Conservation (phyloP, 2,113 vertebrate species). For the Ceyx melanurus region DNA sequence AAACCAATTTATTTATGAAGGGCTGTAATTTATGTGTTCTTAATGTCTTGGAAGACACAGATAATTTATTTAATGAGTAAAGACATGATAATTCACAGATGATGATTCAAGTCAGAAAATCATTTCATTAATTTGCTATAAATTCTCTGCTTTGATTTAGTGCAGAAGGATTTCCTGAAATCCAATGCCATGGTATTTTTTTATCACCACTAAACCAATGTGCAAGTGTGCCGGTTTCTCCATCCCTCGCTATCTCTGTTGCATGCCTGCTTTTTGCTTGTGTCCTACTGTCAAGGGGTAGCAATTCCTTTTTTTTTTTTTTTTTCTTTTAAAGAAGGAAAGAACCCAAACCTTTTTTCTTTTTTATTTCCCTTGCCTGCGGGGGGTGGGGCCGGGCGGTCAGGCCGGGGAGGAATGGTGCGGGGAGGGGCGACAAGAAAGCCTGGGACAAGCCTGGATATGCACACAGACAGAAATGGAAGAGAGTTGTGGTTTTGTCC, state of each 20-base stretch:
- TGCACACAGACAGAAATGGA: no score
- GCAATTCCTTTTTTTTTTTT: no score
- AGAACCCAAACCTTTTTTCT: no score
- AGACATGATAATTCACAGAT: slow-evolving; percentile 75
- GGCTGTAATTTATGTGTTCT: slow-evolving; percentile 74
- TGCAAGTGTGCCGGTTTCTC: background rate
- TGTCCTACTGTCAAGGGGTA: background rate
- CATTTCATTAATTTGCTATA: slow-evolving; percentile 78
- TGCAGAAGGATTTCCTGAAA: slow-evolving; percentile 40
- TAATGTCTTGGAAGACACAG: slow-evolving; percentile 77
- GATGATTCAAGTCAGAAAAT: slow-evolving; percentile 78
- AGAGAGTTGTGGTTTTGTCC: background rate
- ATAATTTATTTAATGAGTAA: slow-evolving; percentile 82
- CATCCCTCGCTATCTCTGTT: background rate
- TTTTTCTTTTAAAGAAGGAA: no score
- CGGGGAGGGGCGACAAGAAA: no score
- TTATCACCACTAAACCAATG: background rate
- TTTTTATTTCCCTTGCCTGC: no score
- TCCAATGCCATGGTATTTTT: background rate
- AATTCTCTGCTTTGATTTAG: slow-evolving; percentile 71
- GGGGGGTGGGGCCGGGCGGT: no score
- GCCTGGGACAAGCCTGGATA: no score
- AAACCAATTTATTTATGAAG: slow-evolving; percentile 78
- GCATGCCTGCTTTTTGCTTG: background rate
- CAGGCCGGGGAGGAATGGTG: no score